A percentile compares a stretch with the other conserved stretches of the same genome.
Evolutionary conservation across 2,797 vertebrate genomes (phyloP).

Genomic region (Microctenopoma stevenorrisi): DNA sequence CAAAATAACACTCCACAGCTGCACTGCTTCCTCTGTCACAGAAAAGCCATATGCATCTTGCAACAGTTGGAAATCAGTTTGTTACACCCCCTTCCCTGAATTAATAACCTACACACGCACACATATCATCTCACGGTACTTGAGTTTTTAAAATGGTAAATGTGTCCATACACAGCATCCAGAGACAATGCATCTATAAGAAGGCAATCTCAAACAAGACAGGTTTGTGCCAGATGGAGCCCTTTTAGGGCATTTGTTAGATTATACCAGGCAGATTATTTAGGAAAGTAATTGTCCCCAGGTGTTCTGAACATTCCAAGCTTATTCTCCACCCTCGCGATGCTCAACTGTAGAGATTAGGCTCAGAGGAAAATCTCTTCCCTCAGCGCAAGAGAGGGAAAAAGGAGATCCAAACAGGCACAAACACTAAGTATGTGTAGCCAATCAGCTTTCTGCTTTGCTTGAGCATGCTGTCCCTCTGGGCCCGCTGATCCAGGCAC

Average conservation of each 20-base stretch:
- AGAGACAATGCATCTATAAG: conserved; percentile 25
- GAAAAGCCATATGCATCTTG: conserved; percentile 44
- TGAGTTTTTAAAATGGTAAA: conserved; percentile 40
- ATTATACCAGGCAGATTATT: conserved; percentile 70
- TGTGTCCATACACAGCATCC: conserved; percentile 12
- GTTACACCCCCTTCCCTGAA: conserved; percentile 59
- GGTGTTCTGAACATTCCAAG: conserved; percentile 71
- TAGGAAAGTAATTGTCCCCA: conserved; percentile 66
- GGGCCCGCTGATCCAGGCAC: conserved; percentile 69
- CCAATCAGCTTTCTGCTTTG: conserved; percentile 79
- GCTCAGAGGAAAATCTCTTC: conserved; percentile 71
- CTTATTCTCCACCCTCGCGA: conserved; percentile 69
- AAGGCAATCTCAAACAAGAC: conserved; percentile 23
- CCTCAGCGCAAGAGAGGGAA: conserved; percentile 44
- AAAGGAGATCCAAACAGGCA: conserved; percentile 55
- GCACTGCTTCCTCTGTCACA: conserved; percentile 51
- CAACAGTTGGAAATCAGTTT: conserved; percentile 66
- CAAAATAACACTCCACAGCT: conserved; percentile 51
- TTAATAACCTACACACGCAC: conserved; percentile 69
- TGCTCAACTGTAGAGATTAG: conserved; percentile 73
- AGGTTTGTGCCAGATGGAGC: conserved; percentile 21
- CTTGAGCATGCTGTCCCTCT: conserved; percentile 64
- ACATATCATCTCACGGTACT: conserved; percentile 40
- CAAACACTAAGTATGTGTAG: conserved; percentile 76
- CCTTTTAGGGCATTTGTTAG: conserved; percentile 54